Evolutionary conservation across 2,797 vertebrate genomes (phyloP).

Genomic region (Mallotus villosus): DNA sequence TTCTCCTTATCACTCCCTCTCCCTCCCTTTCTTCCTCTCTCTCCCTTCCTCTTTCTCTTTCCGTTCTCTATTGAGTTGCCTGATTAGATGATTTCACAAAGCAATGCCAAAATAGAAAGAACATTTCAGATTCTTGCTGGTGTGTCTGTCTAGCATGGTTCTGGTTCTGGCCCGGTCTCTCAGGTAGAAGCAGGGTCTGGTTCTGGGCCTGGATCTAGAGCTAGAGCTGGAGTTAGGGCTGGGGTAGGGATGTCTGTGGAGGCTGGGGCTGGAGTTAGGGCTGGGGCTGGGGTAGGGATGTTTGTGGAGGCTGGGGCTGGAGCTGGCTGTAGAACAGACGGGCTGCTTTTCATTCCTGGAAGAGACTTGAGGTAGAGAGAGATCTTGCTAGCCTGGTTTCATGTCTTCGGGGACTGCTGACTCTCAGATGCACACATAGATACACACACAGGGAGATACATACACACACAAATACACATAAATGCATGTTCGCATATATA

Average conservation of each 20-base stretch:
- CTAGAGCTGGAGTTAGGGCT: no score
- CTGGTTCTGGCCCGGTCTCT: not conserved
- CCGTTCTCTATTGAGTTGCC: not conserved
- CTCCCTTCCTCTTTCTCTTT: not conserved
- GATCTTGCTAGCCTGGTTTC: not conserved
- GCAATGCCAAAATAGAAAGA: not conserved
- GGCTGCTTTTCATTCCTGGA: no score
- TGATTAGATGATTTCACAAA: not conserved
- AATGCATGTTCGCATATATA: not conserved
- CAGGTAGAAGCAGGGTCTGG: no score
- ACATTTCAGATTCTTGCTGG: no score
- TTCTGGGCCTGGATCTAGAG: no score
- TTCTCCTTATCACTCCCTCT: not conserved
- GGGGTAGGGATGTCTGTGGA: no score
- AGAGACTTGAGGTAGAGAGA: not conserved
- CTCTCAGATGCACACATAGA: slow-evolving; percentile 6
- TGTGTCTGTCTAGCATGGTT: not conserved
- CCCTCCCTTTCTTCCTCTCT: not conserved
- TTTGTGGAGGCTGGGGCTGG: no score
- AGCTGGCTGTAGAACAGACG: no score
- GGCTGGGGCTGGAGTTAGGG: no score
- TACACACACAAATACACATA: slow-evolving; percentile 11
- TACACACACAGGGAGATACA: slow-evolving; percentile 14
- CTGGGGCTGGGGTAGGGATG: no score
- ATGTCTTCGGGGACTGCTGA: not conserved